Percentiles rank a stretch among this genome's conserved stretches.
Conservation (phyloP, 2,797 vertebrate genomes). For the Adelosebastes latens region DNA sequence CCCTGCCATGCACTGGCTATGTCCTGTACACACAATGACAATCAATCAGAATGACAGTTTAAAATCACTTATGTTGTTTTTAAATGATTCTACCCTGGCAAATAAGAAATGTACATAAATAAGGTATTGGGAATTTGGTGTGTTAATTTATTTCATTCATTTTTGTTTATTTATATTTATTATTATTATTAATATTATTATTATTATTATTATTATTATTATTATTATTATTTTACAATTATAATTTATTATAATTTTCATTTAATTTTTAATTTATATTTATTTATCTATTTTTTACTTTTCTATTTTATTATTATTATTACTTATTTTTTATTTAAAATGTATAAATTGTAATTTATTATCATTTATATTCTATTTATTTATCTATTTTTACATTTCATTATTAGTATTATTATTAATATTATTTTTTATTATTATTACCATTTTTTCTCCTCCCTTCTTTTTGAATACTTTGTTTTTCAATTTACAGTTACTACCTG, state of each 20-base stretch:
- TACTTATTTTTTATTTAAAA: too few species aligned
- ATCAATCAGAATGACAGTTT: neutral
- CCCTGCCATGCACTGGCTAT: conserved; percentile 97
- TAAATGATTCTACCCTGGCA: neutral
- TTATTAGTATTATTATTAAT: neutral
- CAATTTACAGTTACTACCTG: too few species aligned
- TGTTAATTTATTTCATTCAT: neutral
- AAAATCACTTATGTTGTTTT: neutral
- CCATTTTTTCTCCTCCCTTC: neutral
- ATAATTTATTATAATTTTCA: too few species aligned
- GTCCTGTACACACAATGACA: conserved; percentile 81
- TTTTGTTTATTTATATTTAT: too few species aligned
- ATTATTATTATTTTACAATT: too few species aligned
- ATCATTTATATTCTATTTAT: neutral
- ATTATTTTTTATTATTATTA: too few species aligned
- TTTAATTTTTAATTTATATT: too few species aligned
- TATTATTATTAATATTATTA: too few species aligned
- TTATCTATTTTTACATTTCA: neutral
- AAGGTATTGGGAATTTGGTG: neutral
- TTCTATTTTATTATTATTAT: too few species aligned
- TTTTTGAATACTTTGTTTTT: too few species aligned
- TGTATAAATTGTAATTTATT: neutral
- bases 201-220: too few species aligned
- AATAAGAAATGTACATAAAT: neutral
- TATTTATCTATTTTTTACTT: too few species aligned